A percentile compares a stretch with the other conserved stretches of the same genome.
Conservation (phyloP, 2,113 vertebrate species). For the Glaucidium brasilianum region DNA sequence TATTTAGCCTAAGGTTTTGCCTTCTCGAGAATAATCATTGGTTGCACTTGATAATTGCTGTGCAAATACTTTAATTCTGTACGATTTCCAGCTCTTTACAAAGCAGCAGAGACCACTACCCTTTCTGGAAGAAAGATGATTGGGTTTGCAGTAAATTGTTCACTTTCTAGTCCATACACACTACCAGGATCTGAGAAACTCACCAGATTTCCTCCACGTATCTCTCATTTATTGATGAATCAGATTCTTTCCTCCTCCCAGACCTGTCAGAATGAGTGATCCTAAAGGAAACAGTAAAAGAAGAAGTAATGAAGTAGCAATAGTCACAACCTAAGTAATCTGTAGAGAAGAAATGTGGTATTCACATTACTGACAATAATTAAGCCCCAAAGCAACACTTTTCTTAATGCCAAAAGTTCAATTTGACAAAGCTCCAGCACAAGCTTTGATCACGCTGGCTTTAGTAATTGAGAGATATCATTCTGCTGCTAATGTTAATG, state of each 20-base stretch:
- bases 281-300: not conserved
- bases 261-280: not conserved
- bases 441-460: not conserved
- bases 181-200: not conserved
- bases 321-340: conserved; percentile 1
- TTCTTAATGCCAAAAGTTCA: not conserved
- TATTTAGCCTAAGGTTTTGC: not conserved
- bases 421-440: not conserved
- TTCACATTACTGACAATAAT: not conserved
- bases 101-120: not conserved
- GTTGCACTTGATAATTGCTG: not conserved
- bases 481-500: not conserved
- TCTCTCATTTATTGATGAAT: not conserved
- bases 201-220: not conserved
- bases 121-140: not conserved
- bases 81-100: not conserved
- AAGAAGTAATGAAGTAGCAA: not conserved
- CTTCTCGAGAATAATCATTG: not conserved
- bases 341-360: conserved; percentile 5
- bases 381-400: not conserved
- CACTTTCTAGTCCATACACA: not conserved
- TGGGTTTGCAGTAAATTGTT: not conserved
- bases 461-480: not conserved
- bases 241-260: not conserved
- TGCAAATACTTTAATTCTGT: not conserved